phyloP scores from a whole-genome alignment of 2,888 invertebrate species.

The Pasiphila rectangulata region DNA sequence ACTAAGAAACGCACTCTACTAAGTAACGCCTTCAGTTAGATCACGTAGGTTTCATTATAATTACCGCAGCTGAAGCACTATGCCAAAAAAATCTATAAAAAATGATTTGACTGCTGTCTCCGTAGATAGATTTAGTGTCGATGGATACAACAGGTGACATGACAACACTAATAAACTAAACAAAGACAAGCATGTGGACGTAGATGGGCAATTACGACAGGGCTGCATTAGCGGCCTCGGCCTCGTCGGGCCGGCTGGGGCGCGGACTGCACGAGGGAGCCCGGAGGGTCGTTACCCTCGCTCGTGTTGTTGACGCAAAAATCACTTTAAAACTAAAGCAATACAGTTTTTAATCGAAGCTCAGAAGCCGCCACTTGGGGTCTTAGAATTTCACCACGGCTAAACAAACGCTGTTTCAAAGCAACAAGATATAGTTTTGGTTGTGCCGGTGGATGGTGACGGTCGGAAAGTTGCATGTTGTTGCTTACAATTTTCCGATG shows the following conservation, averaged over 20 bases:
- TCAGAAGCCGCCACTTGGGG: neutral
- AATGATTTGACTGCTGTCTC: too few species aligned
- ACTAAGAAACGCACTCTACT: too few species aligned
- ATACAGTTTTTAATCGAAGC: slow-evolving; percentile 15
- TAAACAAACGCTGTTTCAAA: slow-evolving; percentile 19
- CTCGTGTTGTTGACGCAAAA: slow-evolving; percentile 14
- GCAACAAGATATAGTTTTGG: slow-evolving; percentile 16
- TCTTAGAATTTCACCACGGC: slow-evolving; percentile 8
- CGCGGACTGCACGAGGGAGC: slow-evolving; percentile 34
- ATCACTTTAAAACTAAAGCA: slow-evolving; percentile 25
- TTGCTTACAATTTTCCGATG: slow-evolving; percentile 14
- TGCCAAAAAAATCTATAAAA: too few species aligned
- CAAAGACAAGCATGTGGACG: too few species aligned
- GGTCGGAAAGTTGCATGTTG: slow-evolving; percentile 15
- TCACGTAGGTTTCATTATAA: too few species aligned
- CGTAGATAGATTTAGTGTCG: too few species aligned
- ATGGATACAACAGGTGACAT: neutral
- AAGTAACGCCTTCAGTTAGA: too few species aligned
- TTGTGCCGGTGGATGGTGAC: slow-evolving; percentile 3
- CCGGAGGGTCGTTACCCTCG: slow-evolving; percentile 56
- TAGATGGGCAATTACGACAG: slow-evolving; percentile 25
- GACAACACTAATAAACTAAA: neutral
- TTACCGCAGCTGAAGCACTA: too few species aligned
- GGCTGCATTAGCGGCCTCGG: slow-evolving; percentile 20
- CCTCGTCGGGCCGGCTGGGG: slow-evolving; percentile 43